Evolutionary conservation across 2,888 invertebrate genomes (phyloP), one percentile per base, ranked within the genome.

Genomic region (Creontiades dilutus): DNA sequence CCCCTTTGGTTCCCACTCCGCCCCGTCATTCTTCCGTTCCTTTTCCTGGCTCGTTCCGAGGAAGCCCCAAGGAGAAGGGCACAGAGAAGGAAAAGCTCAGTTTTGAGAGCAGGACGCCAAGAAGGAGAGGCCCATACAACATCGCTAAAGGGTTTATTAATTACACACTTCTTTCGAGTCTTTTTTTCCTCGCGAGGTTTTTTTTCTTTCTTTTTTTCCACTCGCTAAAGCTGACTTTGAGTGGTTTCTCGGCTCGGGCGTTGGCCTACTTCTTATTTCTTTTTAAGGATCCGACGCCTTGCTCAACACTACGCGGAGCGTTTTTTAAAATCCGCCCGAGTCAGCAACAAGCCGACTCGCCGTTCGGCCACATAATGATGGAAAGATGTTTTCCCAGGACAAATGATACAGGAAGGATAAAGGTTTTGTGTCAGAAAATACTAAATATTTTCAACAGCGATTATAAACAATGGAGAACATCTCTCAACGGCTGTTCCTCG

Each of bases 61-160:
- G 81, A 61, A 61, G 61, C 61, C 61, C 52, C 48, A 52, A 82
- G 82, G 82, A 46, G n/a, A 46, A 46, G 46, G 37, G 28, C 78
- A 37, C 52, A 46, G 47, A 27, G 68, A 23, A 82, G 82, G 48
- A 23, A 46, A 82, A 82, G 82, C 52, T 23, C 52, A 82, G 52
- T 47, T 48, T n/a, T 47, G 27, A 52, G 78, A 47, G 78, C 47
- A 46, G 19, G 46, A 11, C 37, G 11, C 78, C 37, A 78, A 78
- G 78, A 0, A 47, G 46, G 37, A 47, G 14, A 23, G 47, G 55
- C 52, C 82, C 82, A 82, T 23, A 28, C 82, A 82, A 78, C 82
- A 52, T 52, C 82, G 48, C 86, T 86, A 48, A 75, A 86, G 86
- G 86, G 86, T 86, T 86, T 86, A 86, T 86, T 86, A 86, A 86